Evolutionary conservation across 2,888 invertebrate species (phyloP).

Genomic region (Acleris emargana): DNA sequence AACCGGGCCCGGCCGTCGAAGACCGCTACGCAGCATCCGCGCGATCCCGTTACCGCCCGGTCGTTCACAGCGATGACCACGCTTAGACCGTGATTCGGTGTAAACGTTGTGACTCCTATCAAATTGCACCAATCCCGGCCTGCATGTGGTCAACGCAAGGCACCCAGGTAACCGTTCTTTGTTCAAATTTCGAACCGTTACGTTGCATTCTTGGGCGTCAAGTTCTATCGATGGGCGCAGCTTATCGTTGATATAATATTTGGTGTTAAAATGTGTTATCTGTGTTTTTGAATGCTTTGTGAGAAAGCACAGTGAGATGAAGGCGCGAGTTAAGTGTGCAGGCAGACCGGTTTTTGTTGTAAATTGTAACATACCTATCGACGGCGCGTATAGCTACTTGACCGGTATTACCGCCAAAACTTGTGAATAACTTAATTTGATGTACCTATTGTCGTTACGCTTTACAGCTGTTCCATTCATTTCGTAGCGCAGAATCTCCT

Average conservation of each 20-base stretch:
- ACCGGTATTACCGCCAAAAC: constrained; percentile 33
- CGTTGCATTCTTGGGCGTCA: constrained; percentile 18
- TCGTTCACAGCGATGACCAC: constrained; percentile 81
- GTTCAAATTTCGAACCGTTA: constrained; percentile 34
- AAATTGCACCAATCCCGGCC: constrained; percentile 85
- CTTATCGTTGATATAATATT: constrained; percentile 34
- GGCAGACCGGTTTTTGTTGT: constrained; percentile 73
- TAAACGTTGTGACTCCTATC: constrained; percentile 77
- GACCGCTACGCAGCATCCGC: constrained; percentile 82
- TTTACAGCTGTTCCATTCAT: constrained; percentile 36
- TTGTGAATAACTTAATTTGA: constrained; percentile 29
- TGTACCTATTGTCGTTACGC: constrained; percentile 36
- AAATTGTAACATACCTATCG: constrained; percentile 62
- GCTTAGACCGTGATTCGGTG: constrained; percentile 83
- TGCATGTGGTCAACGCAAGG: constrained; percentile 73
- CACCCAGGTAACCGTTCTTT: constrained; percentile 42
- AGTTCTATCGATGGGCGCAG: constrained; percentile 23
- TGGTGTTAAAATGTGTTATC: constrained; percentile 8
- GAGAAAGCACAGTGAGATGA: constrained; percentile 69
- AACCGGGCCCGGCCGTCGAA: constrained; percentile 77
- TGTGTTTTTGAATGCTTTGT: constrained; percentile 55
- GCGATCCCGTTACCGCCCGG: constrained; percentile 79
- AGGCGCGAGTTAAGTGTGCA: constrained; percentile 53
- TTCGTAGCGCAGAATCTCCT: constrained; percentile 24
- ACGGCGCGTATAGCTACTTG: constrained; percentile 20